Evolutionary conservation across 2,888 invertebrate genomes (phyloP).

Genomic region (Coleophora deauratella): DNA sequence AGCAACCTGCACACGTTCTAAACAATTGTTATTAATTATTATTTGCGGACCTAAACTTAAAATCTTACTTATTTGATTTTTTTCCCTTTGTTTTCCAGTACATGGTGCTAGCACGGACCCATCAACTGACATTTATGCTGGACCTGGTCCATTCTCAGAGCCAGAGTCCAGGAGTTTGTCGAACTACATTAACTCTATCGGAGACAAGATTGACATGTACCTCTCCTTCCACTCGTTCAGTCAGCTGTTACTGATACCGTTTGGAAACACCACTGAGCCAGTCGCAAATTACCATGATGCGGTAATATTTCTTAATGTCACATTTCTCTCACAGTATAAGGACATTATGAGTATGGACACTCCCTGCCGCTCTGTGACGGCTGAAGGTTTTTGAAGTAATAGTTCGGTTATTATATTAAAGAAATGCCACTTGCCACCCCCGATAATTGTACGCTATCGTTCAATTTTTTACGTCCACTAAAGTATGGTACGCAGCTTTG

Average conservation of each 20-base stretch:
- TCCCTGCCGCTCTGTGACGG: neutral
- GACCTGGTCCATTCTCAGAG: conserved; percentile 81
- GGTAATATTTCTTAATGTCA: conserved; percentile 39
- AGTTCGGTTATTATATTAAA: too few relatives aligned
- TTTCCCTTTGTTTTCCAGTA: conserved; percentile 24
- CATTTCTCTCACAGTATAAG: neutral
- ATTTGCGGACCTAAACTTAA: too few relatives aligned
- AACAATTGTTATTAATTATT: too few relatives aligned
- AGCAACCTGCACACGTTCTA: too few relatives aligned
- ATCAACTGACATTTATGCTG: conserved; percentile 78
- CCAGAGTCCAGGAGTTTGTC: conserved; percentile 74
- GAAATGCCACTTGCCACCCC: too few relatives aligned
- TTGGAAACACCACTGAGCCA: conserved; percentile 76
- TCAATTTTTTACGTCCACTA: too few relatives aligned
- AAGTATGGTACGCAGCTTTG: too few relatives aligned
- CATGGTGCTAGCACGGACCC: conserved; percentile 72
- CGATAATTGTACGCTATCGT: too few relatives aligned
- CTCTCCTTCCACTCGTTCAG: conserved; percentile 84
- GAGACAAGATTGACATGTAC: conserved; percentile 73
- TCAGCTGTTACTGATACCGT: conserved; percentile 80
- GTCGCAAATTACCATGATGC: conserved; percentile 74
- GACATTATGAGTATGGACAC: neutral
- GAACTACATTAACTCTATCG: conserved; percentile 63
- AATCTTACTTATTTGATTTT: too few relatives aligned
- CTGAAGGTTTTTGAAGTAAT: neutral